Evolutionary conservation across 2,113 vertebrate species (phyloP).

Genomic region (Rousettus leschenaultii): DNA sequence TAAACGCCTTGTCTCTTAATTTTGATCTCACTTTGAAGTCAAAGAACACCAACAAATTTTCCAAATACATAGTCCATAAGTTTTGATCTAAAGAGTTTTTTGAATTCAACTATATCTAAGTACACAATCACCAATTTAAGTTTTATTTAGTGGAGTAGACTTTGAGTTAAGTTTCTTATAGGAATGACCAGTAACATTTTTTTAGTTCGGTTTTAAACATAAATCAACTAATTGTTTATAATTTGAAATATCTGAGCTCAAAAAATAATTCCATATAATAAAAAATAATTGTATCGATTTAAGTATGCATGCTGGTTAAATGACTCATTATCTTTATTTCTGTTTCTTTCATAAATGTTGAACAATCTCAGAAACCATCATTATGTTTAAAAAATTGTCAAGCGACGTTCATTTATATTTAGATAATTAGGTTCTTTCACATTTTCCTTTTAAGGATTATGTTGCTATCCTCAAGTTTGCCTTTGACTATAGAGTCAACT

Average conservation of each 20-base stretch:
- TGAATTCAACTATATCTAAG: background rate
- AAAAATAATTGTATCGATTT: background rate
- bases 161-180: background rate
- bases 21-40: background rate
- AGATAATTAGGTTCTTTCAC: background rate
- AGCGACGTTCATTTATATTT: background rate
- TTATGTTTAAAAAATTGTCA: background rate
- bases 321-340: background rate
- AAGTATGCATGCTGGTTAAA: background rate
- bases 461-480: slow-evolving; percentile 13
- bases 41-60: background rate
- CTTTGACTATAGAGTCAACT: background rate
- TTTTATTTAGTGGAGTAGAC: background rate
- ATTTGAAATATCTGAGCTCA: slow-evolving; percentile 36
- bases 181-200: slow-evolving; percentile 25
- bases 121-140: background rate
- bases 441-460: slow-evolving; percentile 9
- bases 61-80: background rate
- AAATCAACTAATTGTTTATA: slow-evolving; percentile 34
- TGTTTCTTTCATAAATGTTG: background rate
- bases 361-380: background rate
- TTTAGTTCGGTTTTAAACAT: slow-evolving; percentile 3
- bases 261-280: background rate
- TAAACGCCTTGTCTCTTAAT: background rate
- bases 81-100: background rate